Percentiles rank a stretch among this genome's conserved stretches.
Conservation (phyloP, 2,888 invertebrate species). For the Lasioglossum malachurum region DNA sequence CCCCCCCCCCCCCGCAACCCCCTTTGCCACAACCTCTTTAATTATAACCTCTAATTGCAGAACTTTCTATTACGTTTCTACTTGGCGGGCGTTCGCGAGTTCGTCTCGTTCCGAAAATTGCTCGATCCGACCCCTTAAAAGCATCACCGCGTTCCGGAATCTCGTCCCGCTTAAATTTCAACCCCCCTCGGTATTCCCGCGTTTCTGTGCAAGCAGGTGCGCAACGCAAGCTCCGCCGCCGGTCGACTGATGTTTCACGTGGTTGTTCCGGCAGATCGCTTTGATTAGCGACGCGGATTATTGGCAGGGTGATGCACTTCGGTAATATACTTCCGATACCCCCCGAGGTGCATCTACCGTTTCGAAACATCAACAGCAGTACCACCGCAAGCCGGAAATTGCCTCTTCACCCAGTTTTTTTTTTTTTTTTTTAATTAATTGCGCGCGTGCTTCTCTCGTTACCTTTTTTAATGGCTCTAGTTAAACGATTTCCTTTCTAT, state of each 20-base stretch:
- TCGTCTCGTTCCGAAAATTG: slow-evolving; percentile 35
- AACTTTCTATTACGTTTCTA: slow-evolving; percentile 61
- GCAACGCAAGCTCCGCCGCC: neutral
- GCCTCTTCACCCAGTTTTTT: neutral
- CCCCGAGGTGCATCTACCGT: slow-evolving; percentile 1
- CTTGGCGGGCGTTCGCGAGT: slow-evolving; percentile 23
- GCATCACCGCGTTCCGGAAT: slow-evolving; percentile 22
- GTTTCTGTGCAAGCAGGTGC: neutral
- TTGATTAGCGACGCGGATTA: slow-evolving; percentile 54
- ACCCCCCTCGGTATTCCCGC: neutral
- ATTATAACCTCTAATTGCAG: slow-evolving; percentile 64
- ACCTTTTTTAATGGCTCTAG: neutral
- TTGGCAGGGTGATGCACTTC: slow-evolving; percentile 39
- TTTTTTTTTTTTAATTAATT: slow-evolving; percentile 13
- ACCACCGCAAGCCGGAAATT: neutral
- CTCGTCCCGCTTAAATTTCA: slow-evolving; percentile 5
- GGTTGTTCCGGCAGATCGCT: slow-evolving; percentile 26
- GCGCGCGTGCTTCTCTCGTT: neutral
- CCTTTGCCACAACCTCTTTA: slow-evolving; percentile 25
- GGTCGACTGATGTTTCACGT: slow-evolving; percentile 33
- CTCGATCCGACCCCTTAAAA: slow-evolving; percentile 27
- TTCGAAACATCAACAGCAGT: slow-evolving; percentile 32
- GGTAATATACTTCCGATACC: slow-evolving; percentile 49
- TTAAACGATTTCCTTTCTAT: neutral
- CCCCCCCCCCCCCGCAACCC: neutral